These are phyloP conservation scores for Archocentrus centrarchus DNA, from an alignment of 2,113 vertebrate species.

Conservation along the genomic window DNA sequence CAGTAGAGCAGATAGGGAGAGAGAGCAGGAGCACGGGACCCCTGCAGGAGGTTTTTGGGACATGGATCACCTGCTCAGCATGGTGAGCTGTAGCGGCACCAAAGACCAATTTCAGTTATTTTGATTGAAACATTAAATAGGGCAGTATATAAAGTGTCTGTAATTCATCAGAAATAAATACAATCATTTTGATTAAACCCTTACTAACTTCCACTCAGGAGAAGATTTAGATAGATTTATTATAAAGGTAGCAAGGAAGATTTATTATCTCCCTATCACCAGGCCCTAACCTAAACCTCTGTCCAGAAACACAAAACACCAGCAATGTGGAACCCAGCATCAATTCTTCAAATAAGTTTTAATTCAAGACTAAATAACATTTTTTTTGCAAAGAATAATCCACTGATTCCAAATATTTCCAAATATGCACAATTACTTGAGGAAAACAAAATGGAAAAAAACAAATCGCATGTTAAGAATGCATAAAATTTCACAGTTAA, in stretches of 20 bases:
- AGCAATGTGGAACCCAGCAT: conserved; percentile 13
- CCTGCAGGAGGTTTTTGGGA: no score
- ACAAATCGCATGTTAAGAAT: not conserved
- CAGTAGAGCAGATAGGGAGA: no score
- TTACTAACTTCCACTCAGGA: not conserved
- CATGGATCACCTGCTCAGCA: no score
- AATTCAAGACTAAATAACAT: conserved; percentile 32
- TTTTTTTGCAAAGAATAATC: not conserved
- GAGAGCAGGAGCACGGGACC: no score
- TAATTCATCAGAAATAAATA: no score
- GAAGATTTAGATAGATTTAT: not conserved
- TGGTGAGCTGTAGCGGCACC: no score
- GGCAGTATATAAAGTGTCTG: no score
- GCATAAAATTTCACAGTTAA: conserved; percentile 12
- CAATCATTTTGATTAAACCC: no score
- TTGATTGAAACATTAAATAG: no score
- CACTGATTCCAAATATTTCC: conserved; percentile 9
- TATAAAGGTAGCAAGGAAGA: no score
- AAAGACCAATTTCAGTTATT: no score
- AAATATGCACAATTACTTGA: conserved; percentile 41
- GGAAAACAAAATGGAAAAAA: conserved; percentile 26
- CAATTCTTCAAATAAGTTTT: conserved; percentile 29
- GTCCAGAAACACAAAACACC: not conserved
- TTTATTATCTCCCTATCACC: not conserved
- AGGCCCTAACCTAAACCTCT: not conserved